These are phyloP conservation scores for Ethmia dodecea DNA, from an alignment of 2,888 invertebrate genomes.

Conservation along the genomic window DNA sequence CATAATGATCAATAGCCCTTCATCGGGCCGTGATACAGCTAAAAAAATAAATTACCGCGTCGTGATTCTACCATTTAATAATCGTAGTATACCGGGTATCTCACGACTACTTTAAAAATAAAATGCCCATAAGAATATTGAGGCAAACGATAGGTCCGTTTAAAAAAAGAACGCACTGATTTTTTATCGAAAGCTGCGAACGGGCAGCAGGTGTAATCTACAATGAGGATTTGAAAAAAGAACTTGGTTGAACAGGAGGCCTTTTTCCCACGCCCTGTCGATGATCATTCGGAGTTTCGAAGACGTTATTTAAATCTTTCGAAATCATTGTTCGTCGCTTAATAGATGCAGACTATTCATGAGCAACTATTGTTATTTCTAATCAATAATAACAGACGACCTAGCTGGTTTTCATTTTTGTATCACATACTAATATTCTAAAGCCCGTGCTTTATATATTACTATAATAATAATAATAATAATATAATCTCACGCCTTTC, in stretches of 20 bases:
- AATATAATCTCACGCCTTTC: no score
- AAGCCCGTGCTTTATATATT: no score
- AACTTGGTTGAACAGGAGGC: conserved; percentile 66
- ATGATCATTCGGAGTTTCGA: conserved; percentile 54
- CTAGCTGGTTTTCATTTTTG: no score
- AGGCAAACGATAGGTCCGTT: conserved; percentile 49
- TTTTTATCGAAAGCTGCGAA: conserved; percentile 74
- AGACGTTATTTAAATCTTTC: conserved; percentile 32
- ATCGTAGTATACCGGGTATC: conserved; percentile 66
- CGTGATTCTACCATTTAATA: conserved; percentile 74
- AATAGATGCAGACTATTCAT: no score
- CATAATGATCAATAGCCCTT: conserved; percentile 69
- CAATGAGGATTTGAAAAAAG: conserved; percentile 72
- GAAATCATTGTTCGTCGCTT: no score
- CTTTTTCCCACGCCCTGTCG: conserved; percentile 73
- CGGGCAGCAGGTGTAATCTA: conserved; percentile 73
- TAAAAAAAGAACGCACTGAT: conserved; percentile 63
- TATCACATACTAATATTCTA: no score
- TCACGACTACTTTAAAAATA: conserved; percentile 74
- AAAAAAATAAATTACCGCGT: conserved; percentile 55
- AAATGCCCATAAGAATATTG: conserved; percentile 51
- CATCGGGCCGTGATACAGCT: conserved; percentile 54
- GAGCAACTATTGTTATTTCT: no score
- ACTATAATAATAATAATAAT: no score
- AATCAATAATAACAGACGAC: no score